Conservation (phyloP, 1,140 invertebrate genomes). For the Bombus impatiens region DNA sequence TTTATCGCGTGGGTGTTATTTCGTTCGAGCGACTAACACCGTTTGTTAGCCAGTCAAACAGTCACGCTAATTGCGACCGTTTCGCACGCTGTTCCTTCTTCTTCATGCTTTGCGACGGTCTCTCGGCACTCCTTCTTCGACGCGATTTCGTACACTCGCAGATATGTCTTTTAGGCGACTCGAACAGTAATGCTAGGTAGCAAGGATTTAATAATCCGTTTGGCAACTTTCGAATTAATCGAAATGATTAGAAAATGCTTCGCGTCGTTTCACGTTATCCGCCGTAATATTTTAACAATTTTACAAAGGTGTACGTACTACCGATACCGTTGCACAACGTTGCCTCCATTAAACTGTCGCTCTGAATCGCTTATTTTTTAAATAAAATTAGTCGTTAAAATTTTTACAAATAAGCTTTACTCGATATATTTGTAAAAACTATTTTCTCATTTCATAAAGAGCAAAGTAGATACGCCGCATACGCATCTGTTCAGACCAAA, state of each 20-base stretch:
- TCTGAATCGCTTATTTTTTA: not conserved
- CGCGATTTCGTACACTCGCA: too few species aligned
- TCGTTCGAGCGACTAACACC: slow-evolving; percentile 30
- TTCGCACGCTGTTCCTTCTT: slow-evolving; percentile 29
- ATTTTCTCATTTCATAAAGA: not conserved
- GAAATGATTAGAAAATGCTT: not conserved
- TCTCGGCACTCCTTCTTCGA: too few species aligned
- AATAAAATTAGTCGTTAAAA: not conserved
- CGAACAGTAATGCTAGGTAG: too few species aligned
- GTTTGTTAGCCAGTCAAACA: too few species aligned
- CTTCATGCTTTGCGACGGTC: not conserved
- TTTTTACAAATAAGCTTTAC: not conserved
- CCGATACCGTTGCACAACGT: too few species aligned
- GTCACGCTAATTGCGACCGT: slow-evolving; percentile 53
- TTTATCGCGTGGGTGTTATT: slow-evolving; percentile 63
- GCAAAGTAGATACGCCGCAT: not conserved
- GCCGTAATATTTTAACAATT: too few species aligned
- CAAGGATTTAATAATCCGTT: too few species aligned
- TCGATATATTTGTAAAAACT: not conserved
- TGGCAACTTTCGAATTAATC: not conserved
- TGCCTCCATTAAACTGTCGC: not conserved
- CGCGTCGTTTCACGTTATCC: too few species aligned
- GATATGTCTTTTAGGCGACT: too few species aligned
- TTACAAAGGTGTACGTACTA: too few species aligned
- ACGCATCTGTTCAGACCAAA: not conserved